phyloP scores from a whole-genome alignment of 1,140 invertebrate species.

The Sminthurides bifidus region DNA sequence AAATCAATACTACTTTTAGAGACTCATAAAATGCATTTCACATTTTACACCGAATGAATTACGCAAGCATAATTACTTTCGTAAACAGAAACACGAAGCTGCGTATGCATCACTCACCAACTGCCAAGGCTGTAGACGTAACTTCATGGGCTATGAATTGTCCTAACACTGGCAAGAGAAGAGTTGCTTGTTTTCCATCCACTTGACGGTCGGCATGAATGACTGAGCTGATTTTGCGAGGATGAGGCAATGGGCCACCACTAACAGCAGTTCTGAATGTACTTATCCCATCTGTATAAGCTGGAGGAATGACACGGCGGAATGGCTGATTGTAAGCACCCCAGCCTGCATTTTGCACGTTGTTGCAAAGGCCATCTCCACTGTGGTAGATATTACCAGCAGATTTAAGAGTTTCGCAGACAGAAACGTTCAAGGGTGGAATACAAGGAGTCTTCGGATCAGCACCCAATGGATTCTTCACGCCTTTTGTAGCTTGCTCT shows the following conservation, averaged over 20 bases:
- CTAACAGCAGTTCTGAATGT: neutral
- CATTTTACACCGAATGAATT: too few species aligned
- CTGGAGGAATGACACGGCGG: slow-evolving; percentile 6
- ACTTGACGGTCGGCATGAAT: slow-evolving; percentile 39
- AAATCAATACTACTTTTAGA: too few species aligned
- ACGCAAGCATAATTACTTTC: too few species aligned
- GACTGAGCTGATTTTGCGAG: slow-evolving; percentile 6
- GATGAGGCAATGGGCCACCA: slow-evolving; percentile 5
- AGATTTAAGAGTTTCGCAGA: neutral
- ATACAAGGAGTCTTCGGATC: neutral
- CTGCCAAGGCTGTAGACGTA: slow-evolving; percentile 60
- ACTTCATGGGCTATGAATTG: slow-evolving; percentile 97
- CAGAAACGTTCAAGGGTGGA: neutral
- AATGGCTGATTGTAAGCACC: slow-evolving; percentile 14
- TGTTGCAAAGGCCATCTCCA: slow-evolving; percentile 14
- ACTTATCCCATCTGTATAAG: slow-evolving; percentile 13
- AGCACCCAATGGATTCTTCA: neutral
- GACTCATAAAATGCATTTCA: too few species aligned
- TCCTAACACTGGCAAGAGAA: slow-evolving; percentile 81
- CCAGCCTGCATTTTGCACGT: slow-evolving; percentile 4
- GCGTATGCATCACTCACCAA: too few species aligned
- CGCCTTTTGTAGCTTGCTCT: neutral
- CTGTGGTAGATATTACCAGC: neutral
- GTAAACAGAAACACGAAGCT: too few species aligned
- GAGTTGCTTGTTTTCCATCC: slow-evolving; percentile 78